Conservation (phyloP, 1,140 invertebrate species). For the Heliconius hermathena region DNA sequence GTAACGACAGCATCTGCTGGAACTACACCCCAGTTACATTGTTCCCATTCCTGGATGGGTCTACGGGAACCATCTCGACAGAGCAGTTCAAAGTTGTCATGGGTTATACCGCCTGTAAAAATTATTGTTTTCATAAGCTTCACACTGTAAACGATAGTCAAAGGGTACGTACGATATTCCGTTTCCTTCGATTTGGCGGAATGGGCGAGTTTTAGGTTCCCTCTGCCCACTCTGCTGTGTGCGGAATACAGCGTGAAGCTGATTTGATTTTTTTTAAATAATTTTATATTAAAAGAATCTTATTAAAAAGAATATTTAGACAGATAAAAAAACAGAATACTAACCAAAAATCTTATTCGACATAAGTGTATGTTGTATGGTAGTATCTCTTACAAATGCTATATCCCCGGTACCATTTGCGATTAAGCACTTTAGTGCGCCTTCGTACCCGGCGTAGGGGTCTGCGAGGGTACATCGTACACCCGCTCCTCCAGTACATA, state of each 20-base stretch:
- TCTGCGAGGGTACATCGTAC: constrained; percentile 92
- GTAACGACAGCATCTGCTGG: constrained; percentile 94
- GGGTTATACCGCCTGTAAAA: constrained; percentile 81
- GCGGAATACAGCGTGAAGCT: too few relatives aligned
- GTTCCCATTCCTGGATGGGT: constrained; percentile 86
- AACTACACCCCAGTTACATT: constrained; percentile 94
- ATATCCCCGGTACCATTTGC: constrained; percentile 90
- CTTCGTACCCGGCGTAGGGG: constrained; percentile 94
- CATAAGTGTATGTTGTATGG: constrained; percentile 80
- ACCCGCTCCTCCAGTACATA: constrained; percentile 91
- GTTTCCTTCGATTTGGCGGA: too few relatives aligned
- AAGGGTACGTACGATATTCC: too few relatives aligned
- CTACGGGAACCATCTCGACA: constrained; percentile 91
- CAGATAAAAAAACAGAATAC: not conserved
- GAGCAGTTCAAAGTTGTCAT: constrained; percentile 91
- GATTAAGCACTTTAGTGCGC: constrained; percentile 93
- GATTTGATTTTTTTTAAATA: too few relatives aligned
- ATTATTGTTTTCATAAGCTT: too few relatives aligned
- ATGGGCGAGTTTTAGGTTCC: too few relatives aligned
- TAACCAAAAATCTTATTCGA: constrained; percentile 70
- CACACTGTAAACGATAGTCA: too few relatives aligned
- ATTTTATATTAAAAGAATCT: too few relatives aligned
- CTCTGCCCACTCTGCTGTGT: too few relatives aligned
- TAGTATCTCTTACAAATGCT: constrained; percentile 95
- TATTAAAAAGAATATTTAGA: too few relatives aligned